These are phyloP conservation scores for Phylloscopus collybita DNA, from an alignment of 2,797 vertebrate genomes.

Conservation along the genomic window DNA sequence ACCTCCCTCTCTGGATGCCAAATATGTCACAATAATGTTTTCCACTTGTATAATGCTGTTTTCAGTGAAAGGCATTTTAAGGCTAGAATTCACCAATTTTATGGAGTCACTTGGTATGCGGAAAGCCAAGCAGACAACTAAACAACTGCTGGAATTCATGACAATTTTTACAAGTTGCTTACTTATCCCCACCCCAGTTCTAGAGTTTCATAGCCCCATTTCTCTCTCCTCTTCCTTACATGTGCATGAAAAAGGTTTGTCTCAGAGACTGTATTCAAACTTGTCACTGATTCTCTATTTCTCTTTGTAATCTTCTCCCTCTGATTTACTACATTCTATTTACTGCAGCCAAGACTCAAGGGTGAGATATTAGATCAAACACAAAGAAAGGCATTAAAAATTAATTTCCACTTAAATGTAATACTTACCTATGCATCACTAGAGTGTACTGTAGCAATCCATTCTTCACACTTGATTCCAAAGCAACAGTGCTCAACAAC, in stretches of 20 bases:
- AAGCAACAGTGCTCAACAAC: background rate
- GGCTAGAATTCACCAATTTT: constrained; percentile 1
- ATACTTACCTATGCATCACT: background rate
- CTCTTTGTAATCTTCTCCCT: background rate
- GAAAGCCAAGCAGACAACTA: background rate
- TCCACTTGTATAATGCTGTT: background rate
- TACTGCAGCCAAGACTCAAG: background rate
- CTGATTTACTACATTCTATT: background rate
- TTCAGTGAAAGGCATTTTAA: background rate
- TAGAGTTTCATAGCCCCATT: background rate
- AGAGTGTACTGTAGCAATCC: background rate
- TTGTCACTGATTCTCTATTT: background rate
- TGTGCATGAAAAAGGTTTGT: background rate
- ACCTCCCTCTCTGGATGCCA: background rate
- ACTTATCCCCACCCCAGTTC: background rate
- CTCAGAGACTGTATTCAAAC: background rate
- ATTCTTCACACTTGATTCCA: background rate
- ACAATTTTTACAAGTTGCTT: background rate
- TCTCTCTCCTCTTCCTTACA: background rate
- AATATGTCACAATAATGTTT: constrained; percentile 8
- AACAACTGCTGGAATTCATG: background rate
- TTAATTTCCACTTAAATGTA: background rate
- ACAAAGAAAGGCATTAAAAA: background rate
- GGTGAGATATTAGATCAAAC: background rate
- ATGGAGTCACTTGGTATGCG: background rate